These are phyloP conservation scores for Hyalella azteca DNA, from an alignment of 2,888 invertebrate species.

Conservation along the genomic window DNA sequence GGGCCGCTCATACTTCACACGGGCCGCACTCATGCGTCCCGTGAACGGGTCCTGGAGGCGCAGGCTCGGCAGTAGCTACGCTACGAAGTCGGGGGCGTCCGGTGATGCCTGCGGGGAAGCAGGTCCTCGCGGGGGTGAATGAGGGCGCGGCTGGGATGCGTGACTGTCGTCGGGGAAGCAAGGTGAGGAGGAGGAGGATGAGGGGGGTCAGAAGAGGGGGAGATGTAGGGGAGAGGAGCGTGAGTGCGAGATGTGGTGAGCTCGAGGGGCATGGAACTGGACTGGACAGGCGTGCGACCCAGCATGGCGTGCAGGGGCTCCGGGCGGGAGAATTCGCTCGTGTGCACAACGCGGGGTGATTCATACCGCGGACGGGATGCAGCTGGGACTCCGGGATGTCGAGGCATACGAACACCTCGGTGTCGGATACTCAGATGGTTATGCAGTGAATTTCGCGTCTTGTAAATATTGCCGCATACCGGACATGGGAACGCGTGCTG, in stretches of 20 bases:
- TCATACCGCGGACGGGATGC: constrained; percentile 14
- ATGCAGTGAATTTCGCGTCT: constrained; percentile 57
- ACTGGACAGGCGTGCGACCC: background rate
- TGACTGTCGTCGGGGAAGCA: background rate
- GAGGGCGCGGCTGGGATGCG: constrained; percentile 10
- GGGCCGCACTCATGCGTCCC: no score
- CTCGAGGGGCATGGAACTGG: background rate
- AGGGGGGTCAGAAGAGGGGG: constrained; percentile 16
- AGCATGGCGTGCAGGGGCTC: constrained; percentile 1
- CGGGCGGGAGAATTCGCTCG: constrained; percentile 12
- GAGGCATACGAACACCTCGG: constrained; percentile 50
- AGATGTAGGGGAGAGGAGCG: constrained; percentile 22
- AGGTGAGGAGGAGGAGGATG: constrained; percentile 11
- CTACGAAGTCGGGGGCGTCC: constrained; percentile 1
- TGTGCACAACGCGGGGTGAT: background rate
- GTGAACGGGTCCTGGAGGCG: no score
- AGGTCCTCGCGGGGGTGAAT: constrained; percentile 27
- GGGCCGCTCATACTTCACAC: background rate
- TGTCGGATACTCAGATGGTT: constrained; percentile 57
- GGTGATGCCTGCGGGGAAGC: background rate
- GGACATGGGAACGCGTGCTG: constrained; percentile 73
- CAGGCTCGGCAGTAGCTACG: background rate
- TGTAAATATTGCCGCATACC: constrained; percentile 57
- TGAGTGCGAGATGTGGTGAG: background rate
- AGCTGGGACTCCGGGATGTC: constrained; percentile 19